phyloP scores from a whole-genome alignment of 1,140 invertebrate species.

The Drosophila suzukii region DNA sequence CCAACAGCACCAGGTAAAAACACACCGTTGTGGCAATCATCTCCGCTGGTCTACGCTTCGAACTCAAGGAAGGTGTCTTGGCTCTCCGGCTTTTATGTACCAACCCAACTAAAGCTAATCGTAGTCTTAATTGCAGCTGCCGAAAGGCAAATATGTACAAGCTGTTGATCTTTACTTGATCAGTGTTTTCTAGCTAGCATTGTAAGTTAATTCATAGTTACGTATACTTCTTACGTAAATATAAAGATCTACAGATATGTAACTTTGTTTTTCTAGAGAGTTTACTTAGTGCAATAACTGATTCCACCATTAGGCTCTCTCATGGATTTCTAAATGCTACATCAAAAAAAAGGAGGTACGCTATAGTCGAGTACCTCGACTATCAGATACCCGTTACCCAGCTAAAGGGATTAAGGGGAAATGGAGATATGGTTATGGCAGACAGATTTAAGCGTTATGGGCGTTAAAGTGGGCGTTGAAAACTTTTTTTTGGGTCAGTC shows the following conservation, averaged over 20 bases:
- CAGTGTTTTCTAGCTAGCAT: background rate
- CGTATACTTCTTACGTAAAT: background rate
- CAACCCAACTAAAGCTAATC: background rate
- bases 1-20: conserved; percentile 37
- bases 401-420: too few species aligned
- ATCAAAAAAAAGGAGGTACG: too few species aligned
- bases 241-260: background rate
- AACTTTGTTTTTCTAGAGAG: background rate
- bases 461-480: too few species aligned
- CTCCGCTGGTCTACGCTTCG: conserved; percentile 1
- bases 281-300: background rate
- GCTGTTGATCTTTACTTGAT: background rate
- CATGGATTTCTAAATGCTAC: too few species aligned
- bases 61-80: background rate
- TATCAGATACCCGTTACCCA: too few species aligned
- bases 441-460: too few species aligned
- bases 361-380: too few species aligned
- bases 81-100: conserved; percentile 9
- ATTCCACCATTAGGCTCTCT: background rate
- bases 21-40: conserved; percentile 42
- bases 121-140: conserved; percentile 2
- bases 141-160: conserved; percentile 4
- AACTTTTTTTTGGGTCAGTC: too few species aligned
- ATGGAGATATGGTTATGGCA: too few species aligned
- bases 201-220: background rate